Evolutionary conservation across 2,888 invertebrate genomes (phyloP).

Genomic region (Ditula angustiorana): DNA sequence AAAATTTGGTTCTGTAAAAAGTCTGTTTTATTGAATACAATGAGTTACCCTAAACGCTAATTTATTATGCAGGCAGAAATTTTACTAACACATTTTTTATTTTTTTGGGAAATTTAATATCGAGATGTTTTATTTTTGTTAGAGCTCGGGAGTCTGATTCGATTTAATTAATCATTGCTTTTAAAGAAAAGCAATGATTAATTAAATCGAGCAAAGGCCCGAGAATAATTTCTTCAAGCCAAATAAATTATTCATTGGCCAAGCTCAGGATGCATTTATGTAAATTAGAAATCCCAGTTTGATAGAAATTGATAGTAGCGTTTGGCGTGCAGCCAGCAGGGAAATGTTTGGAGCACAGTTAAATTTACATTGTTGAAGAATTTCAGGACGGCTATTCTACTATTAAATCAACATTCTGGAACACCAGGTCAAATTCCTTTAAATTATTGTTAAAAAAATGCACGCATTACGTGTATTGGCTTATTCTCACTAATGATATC

Average conservation of each 20-base stretch:
- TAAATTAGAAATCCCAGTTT: conserved; percentile 63
- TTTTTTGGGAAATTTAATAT: neutral
- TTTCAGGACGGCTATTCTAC: conserved; percentile 50
- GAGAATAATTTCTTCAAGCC: neutral
- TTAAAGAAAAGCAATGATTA: too few relatives aligned
- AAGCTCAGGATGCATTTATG: conserved; percentile 53
- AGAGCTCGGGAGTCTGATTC: neutral
- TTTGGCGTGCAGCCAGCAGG: conserved; percentile 68
- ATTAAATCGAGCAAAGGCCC: too few relatives aligned
- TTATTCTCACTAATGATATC: neutral
- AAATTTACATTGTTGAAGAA: conserved; percentile 70
- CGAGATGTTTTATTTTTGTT: neutral
- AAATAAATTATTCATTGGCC: conserved; percentile 53
- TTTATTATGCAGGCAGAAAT: neutral
- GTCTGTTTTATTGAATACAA: neutral
- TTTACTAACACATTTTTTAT: neutral
- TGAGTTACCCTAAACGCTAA: neutral
- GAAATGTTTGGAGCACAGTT: conserved; percentile 71
- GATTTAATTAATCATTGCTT: neutral
- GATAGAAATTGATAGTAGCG: conserved; percentile 71
- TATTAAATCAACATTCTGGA: conserved; percentile 20
- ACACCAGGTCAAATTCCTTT: conserved; percentile 17
- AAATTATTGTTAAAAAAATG: neutral
- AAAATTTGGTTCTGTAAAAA: conserved; percentile 7
- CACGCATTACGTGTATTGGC: neutral